Evolutionary conservation across 2,888 invertebrate genomes (phyloP), one percentile per base, ranked within the genome.

Genomic region (Euplagia quadripunctaria): DNA sequence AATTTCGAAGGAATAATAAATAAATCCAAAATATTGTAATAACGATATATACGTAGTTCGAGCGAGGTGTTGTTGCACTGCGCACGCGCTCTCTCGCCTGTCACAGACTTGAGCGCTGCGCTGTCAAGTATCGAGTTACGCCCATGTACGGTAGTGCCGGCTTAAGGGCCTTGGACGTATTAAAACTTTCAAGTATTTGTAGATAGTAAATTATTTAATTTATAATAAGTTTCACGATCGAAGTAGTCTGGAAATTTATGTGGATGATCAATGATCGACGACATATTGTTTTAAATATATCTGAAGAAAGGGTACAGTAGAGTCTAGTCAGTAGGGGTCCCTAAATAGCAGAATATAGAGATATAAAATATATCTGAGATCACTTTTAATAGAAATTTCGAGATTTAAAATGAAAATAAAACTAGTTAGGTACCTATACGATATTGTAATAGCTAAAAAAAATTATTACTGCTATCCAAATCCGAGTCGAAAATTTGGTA

Each of bases 101-200:
- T 79, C 82, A 81, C 77, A 79, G 78, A 76, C 70, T 80, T 81
- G 80, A 84, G 80, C 70, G 83, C 43, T 46, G 43, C 31, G 43
- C 86, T 87, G 88, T 83, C 83, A 82, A 77, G 79, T 87, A 85
- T 89, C 85, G 71, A 74, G 84, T 90, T 87, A 81, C 89, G 79
- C 61, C 81, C 82, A 77, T 82, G 75, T 85, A 79, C 80, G 83
- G 86, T 82, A 86, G 75, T 78, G 51, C 72, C 73, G 58, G 74
- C 71, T 81, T 75, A 79, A 71, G 69, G 65, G 31, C 65, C 71
- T 71, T 68, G 61, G 4, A 4, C 61, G 31, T 16, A 46, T 55
- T 58, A 42, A 70, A 68, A 16, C 17, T 31, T 67, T 31, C 16
- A 61, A 66, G 70, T 76, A 81, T 80, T 75, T 79, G 73, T 74